A percentile compares a stretch with the other conserved stretches of the same genome.
Evolutionary conservation across 1,140 invertebrate species (phyloP).

Genomic region (Physella acuta): DNA sequence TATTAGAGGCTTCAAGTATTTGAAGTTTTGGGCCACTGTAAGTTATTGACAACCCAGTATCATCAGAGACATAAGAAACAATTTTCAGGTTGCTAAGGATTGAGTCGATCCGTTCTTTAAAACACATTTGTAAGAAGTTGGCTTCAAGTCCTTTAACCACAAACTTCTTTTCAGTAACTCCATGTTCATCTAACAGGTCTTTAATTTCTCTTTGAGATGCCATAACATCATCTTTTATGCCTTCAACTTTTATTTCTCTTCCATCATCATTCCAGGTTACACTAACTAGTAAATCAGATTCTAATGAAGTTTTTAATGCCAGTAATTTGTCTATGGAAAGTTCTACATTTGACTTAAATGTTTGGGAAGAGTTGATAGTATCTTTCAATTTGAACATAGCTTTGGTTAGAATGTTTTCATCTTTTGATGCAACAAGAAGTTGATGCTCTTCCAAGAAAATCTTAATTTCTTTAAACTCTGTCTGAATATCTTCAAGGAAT

Average conservation of each 20-base stretch:
- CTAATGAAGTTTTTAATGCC: neutral
- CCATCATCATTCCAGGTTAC: neutral
- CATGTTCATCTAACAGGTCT: neutral
- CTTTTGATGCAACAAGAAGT: neutral
- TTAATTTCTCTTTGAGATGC: neutral
- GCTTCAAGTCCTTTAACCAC: neutral
- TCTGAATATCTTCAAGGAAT: too few species aligned
- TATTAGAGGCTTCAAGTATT: neutral
- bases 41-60: neutral
- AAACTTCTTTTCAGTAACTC: conserved; percentile 1
- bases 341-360: neutral
- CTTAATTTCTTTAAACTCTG: too few species aligned
- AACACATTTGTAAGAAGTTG: neutral
- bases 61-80: neutral
- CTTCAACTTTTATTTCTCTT: neutral
- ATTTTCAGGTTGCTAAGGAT: neutral
- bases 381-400: neutral
- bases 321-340: neutral
- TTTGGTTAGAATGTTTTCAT: neutral
- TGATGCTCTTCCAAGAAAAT: too few species aligned
- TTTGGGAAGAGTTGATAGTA: neutral
- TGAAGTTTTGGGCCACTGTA: neutral
- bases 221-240: conserved; percentile 10
- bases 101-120: neutral
- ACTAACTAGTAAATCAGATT: conserved; percentile 2